phyloP scores from a whole-genome alignment of 1,140 invertebrate species.

The Anastrepha obliqua region DNA sequence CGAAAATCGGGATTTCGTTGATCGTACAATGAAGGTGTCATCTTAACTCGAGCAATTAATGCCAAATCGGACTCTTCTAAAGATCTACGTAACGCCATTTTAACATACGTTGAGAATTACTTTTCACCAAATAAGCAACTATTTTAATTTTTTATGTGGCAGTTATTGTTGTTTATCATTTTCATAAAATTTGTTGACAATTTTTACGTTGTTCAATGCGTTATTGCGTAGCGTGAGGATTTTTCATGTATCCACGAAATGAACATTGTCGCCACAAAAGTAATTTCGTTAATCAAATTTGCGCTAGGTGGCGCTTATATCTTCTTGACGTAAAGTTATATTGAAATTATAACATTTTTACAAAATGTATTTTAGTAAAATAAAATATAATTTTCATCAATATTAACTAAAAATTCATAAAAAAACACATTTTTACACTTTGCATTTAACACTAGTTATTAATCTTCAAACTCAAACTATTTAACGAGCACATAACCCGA shows the following conservation, averaged over 20 bases:
- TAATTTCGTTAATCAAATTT: neutral
- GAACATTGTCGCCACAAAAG: neutral
- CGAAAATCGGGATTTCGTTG: slow-evolving; percentile 65
- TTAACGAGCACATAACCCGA: too few relatives aligned
- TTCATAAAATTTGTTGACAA: slow-evolving; percentile 40
- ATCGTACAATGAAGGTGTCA: slow-evolving; percentile 67
- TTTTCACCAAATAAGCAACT: neutral
- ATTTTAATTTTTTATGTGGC: neutral
- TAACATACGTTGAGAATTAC: neutral
- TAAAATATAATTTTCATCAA: too few relatives aligned
- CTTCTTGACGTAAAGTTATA: too few relatives aligned
- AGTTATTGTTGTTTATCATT: neutral
- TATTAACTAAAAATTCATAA: too few relatives aligned
- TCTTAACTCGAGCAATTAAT: slow-evolving; percentile 64
- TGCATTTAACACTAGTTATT: too few relatives aligned
- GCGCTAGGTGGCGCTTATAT: neutral
- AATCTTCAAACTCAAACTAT: too few relatives aligned
- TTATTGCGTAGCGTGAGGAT: slow-evolving; percentile 5
- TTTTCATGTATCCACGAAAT: neutral
- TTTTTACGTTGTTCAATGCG: slow-evolving; percentile 4
- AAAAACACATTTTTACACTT: too few relatives aligned
- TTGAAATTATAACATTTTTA: too few relatives aligned
- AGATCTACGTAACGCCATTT: slow-evolving; percentile 61
- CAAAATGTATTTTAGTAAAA: too few relatives aligned
- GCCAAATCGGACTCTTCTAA: slow-evolving; percentile 66